Conservation (phyloP, 1,140 invertebrate species). For the Heliothis subflexa region DNA sequence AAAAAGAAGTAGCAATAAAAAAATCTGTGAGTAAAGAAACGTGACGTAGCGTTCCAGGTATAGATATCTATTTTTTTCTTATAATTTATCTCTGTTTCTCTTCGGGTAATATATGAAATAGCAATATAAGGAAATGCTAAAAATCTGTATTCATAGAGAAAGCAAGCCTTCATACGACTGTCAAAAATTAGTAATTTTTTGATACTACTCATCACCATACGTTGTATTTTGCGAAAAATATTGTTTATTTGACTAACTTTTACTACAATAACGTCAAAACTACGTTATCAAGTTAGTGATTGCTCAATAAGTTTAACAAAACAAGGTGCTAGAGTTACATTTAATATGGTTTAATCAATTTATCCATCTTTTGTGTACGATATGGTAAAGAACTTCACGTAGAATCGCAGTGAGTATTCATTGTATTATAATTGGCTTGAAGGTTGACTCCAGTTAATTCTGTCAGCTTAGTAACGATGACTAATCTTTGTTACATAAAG, state of each 20-base stretch:
- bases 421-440: conserved; percentile 45
- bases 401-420: conserved; percentile 28
- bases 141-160: background rate
- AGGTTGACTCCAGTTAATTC: conserved; percentile 26
- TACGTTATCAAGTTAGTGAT: background rate
- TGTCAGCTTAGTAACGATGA: conserved; percentile 10
- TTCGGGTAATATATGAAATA: background rate
- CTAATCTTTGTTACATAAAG: conserved; percentile 9
- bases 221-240: conserved; percentile 22
- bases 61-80: too few relatives aligned
- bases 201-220: conserved; percentile 2
- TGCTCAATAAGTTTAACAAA: conserved; percentile 28
- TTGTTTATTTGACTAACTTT: conserved; percentile 10
- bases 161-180: conserved; percentile 14
- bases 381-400: conserved; percentile 15
- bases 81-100: too few relatives aligned
- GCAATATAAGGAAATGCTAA: background rate
- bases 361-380: background rate
- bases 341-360: conserved; percentile 8
- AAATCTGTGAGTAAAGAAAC: background rate
- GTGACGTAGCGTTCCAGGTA: background rate
- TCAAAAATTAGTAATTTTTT: conserved; percentile 31
- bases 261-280: background rate
- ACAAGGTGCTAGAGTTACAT: background rate
- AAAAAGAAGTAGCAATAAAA: background rate